Evolutionary conservation across 2,888 invertebrate genomes (phyloP).

Genomic region (Candidula unifasciata): DNA sequence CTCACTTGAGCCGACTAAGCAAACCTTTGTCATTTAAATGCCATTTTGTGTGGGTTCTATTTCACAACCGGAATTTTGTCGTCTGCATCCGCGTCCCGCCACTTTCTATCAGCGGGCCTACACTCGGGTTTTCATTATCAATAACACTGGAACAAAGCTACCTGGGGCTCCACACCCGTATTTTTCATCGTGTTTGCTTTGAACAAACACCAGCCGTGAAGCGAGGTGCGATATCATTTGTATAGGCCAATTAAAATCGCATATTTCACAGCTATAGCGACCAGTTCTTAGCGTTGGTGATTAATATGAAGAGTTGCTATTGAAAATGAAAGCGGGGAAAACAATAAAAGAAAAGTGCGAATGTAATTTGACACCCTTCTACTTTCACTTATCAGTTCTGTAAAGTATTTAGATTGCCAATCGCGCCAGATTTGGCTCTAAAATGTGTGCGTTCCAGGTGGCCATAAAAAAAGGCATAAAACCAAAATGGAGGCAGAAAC

Average conservation of each 20-base stretch:
- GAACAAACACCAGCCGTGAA: constrained; percentile 26
- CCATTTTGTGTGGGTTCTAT: constrained; percentile 33
- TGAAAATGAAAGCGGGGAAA: background rate
- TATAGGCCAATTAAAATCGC: constrained; percentile 42
- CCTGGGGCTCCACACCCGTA: constrained; percentile 1
- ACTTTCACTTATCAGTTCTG: background rate
- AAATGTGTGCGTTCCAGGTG: background rate
- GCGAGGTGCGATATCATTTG: constrained; percentile 34
- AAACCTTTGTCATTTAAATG: constrained; percentile 24
- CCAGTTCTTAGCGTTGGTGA: constrained; percentile 19
- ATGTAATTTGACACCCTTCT: too few species aligned
- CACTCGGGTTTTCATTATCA: constrained; percentile 34
- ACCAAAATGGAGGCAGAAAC: too few species aligned
- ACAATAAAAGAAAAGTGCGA: too few species aligned
- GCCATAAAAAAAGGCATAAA: too few species aligned
- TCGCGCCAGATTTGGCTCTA: too few species aligned
- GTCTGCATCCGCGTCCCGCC: background rate
- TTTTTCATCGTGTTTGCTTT: constrained; percentile 37
- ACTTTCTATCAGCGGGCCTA: constrained; percentile 18
- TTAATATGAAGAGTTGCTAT: constrained; percentile 27
- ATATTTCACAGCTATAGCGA: constrained; percentile 32
- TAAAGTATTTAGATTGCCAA: background rate
- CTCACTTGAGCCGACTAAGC: background rate
- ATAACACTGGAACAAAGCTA: background rate
- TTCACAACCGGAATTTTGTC: constrained; percentile 27